Base-by-base conservation (phyloP, 2,113 vertebrate species). In the Chamaetylas fuelleborni region DNA sequence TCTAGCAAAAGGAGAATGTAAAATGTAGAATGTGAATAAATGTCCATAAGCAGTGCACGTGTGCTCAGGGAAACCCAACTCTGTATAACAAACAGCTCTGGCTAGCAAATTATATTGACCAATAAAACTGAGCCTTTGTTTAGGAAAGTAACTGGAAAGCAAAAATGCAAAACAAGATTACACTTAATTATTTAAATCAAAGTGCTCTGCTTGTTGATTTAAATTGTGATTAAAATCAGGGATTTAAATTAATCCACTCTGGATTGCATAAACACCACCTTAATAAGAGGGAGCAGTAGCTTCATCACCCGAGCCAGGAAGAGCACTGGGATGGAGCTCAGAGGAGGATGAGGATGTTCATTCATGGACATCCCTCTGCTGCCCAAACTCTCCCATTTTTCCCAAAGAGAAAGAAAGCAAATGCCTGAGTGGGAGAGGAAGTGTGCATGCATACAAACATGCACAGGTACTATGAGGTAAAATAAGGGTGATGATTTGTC, bases 151-250 rank as follows among this genome's bases (percentile, higher is more conserved):
- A 95, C 86, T 95, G 81, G 94, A 97, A 97, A 95, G 94, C 81
- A 93, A 87, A 96, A 97, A 95, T 81, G 86, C 83, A 96, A 92
- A 95, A 81, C 50, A 84, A 94, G 77, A 91, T 92, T 92, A 93
- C 43, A 42, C 61, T 74, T 93, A 81, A 93, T 97, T 94, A 95
- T 95, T 96, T 95, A 95, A 95, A 95, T 92, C 92, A 92, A 86
- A 96, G 73, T 25, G 43, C 54, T 91, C 93, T 85, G 73, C 78
- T 85, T 84, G 83, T 91, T 93, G 93, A 95, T 93, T 96, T 82
- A 79, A 97, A 95, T 72, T 81, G 89, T 91, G 95, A 97, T 96
- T 97, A 95, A 93, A 95, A 96, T 92, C 91, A 78, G 60, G 42
- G 88, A 95, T 95, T 97, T 96, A 93, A 94, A 95, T 94, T 91